phyloP scores from a whole-genome alignment of 92 coral and sea anemone genomes.

The Chrysogorgia sp. region DNA sequence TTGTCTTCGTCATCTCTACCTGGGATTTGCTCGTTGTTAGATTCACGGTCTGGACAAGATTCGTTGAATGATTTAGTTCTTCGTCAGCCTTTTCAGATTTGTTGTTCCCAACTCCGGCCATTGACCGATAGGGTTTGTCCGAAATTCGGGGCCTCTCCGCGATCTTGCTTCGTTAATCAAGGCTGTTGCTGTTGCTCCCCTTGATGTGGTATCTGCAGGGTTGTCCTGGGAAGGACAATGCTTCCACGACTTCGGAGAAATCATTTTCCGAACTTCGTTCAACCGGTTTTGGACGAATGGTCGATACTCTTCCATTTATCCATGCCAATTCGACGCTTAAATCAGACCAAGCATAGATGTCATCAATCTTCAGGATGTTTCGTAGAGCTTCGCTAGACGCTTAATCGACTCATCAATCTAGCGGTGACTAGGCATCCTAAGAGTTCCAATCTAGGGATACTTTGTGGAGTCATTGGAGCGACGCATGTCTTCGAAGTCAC shows the following conservation, averaged over 20 bases:
- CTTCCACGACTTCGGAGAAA: neutral
- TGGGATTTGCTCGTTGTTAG: neutral
- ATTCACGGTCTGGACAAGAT: neutral
- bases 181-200: constrained; percentile 6
- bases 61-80: neutral
- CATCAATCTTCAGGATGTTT: neutral
- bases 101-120: too few relatives aligned
- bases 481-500: constrained; percentile 41
- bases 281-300: constrained; percentile 21
- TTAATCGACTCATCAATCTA: neutral
- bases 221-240: constrained; percentile 6
- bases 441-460: constrained; percentile 23
- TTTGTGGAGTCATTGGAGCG: constrained; percentile 17
- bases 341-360: constrained; percentile 1
- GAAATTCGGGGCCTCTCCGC: constrained; percentile 3
- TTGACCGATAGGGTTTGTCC: neutral
- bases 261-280: constrained; percentile 17
- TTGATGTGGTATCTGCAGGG: constrained; percentile 8
- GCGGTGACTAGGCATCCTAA: constrained; percentile 1
- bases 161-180: neutral
- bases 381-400: neutral
- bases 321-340: neutral
- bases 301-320: constrained; percentile 20
- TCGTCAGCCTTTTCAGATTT: too few relatives aligned
- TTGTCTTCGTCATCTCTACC: neutral